Evolutionary conservation across 2,888 invertebrate species (phyloP).

Genomic region (Mimumesa dahlbomi): DNA sequence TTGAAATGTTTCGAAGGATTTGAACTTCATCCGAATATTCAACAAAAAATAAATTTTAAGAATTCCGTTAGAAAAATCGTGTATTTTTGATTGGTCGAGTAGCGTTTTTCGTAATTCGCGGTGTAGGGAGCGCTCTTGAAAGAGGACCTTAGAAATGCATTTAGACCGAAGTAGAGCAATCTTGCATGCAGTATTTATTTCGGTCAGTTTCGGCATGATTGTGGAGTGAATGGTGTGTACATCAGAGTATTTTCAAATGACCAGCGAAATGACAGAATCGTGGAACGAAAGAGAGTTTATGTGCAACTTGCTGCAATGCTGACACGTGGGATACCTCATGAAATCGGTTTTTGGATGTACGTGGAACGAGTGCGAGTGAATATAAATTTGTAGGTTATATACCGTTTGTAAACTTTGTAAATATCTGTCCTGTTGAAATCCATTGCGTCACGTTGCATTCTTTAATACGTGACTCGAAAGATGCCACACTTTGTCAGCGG

Average conservation of each 20-base stretch:
- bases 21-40: too few relatives aligned
- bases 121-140: background rate
- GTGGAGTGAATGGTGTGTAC: constrained; percentile 13
- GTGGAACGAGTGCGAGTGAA: constrained; percentile 5
- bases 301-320: constrained; percentile 3
- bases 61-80: background rate
- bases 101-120: background rate
- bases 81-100: background rate
- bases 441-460: constrained; percentile 15
- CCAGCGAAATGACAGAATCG: constrained; percentile 13
- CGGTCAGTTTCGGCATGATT: constrained; percentile 10
- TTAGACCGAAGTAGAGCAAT: background rate
- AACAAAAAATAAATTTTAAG: background rate
- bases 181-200: background rate
- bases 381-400: constrained; percentile 37
- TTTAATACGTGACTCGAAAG: constrained; percentile 9
- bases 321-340: constrained; percentile 1
- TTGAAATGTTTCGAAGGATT: too few relatives aligned
- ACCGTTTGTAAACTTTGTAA: constrained; percentile 27
- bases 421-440: constrained; percentile 25
- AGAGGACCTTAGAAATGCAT: background rate
- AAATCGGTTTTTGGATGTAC: background rate
- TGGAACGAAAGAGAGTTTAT: constrained; percentile 3
- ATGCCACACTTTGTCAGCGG: constrained; percentile 61
- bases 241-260: constrained; percentile 4